Conservation (phyloP, 2,888 invertebrate genomes). For the Zootermopsis nevadensis region DNA sequence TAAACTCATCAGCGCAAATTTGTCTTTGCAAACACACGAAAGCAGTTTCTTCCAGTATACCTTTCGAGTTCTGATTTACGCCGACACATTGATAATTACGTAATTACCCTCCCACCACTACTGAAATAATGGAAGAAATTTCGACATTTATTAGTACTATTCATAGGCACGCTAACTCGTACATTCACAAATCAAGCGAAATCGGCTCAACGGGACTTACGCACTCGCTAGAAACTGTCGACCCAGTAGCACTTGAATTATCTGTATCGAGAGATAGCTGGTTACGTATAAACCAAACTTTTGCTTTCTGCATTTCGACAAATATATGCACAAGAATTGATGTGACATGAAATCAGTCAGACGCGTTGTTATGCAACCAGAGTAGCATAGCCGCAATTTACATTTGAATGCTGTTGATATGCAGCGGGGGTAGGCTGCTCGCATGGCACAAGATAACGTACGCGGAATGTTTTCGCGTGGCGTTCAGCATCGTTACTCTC, state of each 20-base stretch:
- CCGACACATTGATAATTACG: conserved; percentile 24
- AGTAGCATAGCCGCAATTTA: conserved; percentile 18
- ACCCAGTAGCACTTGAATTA: conserved; percentile 26
- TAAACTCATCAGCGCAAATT: no score
- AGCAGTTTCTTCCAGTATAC: background rate
- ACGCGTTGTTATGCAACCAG: conserved; percentile 19
- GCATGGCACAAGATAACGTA: background rate
- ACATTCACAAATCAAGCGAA: conserved; percentile 36
- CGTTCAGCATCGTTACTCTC: background rate
- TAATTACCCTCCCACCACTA: conserved; percentile 28
- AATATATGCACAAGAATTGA: conserved; percentile 35
- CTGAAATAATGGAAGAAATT: conserved; percentile 34
- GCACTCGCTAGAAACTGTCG: conserved; percentile 21
- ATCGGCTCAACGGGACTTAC: conserved; percentile 39
- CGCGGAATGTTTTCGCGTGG: background rate
- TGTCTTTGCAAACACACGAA: background rate
- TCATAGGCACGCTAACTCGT: conserved; percentile 14
- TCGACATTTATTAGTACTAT: conserved; percentile 34
- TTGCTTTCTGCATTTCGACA: background rate
- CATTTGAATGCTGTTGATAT: conserved; percentile 23
- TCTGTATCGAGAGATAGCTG: conserved; percentile 29
- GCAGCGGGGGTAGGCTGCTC: background rate
- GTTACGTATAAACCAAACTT: conserved; percentile 33
- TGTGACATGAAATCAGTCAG: conserved; percentile 1
- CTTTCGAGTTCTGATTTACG: conserved; percentile 32